These are phyloP conservation scores for Chymomyza amoena DNA, from an alignment of 2,888 invertebrate species.

Conservation along the genomic window DNA sequence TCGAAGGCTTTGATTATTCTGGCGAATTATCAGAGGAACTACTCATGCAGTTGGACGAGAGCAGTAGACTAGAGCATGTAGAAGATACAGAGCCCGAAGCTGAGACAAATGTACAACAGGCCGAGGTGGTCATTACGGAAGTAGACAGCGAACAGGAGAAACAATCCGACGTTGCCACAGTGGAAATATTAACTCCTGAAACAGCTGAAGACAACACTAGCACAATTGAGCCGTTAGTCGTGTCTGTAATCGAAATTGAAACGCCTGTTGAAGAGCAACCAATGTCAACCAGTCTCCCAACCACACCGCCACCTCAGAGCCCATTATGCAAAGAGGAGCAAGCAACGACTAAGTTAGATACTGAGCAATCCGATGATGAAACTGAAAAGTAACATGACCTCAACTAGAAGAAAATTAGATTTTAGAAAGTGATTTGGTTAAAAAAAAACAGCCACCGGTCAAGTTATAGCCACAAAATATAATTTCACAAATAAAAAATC, in stretches of 20 bases:
- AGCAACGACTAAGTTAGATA: background rate
- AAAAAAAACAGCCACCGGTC: no score
- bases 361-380: background rate
- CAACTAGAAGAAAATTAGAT: background rate
- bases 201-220: background rate
- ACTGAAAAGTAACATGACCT: background rate
- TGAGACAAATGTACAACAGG: background rate
- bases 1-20: slow-evolving; percentile 54
- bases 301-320: background rate
- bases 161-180: background rate
- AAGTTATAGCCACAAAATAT: no score
- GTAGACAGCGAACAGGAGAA: slow-evolving; percentile 30
- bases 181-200: background rate
- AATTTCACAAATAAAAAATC: no score
- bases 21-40: slow-evolving; percentile 57
- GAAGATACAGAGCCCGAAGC: background rate
- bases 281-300: background rate
- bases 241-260: background rate
- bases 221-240: background rate
- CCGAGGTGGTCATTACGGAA: slow-evolving; percentile 8
- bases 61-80: slow-evolving; percentile 21
- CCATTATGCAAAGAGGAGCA: background rate
- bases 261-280: background rate
- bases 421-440: no score
- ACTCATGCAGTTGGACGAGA: slow-evolving; percentile 51